phyloP scores from a whole-genome alignment of 1,140 invertebrate genomes.

The Brachionus rotundiformis region DNA sequence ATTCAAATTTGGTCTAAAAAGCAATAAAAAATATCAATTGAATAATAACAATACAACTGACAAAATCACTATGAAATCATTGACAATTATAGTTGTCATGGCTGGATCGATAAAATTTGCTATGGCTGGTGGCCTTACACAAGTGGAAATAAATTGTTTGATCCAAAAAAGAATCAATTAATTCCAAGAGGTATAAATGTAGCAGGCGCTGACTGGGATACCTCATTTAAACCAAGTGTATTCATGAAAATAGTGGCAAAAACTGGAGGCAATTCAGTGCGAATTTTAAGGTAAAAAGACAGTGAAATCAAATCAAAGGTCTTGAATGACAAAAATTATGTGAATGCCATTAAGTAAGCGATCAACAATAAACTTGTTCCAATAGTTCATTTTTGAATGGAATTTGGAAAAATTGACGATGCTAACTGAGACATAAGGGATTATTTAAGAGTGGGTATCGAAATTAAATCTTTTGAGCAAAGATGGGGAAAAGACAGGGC shows the following conservation, averaged over 20 bases:
- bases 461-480: background rate
- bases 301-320: background rate
- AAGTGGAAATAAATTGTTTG: background rate
- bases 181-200: background rate
- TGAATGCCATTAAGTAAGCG: background rate
- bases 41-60: too few relatives aligned
- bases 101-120: background rate
- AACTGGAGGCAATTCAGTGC: background rate
- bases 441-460: background rate
- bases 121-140: background rate
- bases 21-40: too few relatives aligned
- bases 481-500: background rate
- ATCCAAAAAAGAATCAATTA: background rate
- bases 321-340: conserved; percentile 6
- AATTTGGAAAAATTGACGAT: background rate
- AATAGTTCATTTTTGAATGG: background rate
- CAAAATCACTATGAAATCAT: too few relatives aligned
- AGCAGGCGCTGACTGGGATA: background rate
- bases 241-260: background rate
- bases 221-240: background rate
- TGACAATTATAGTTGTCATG: background rate
- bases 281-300: background rate
- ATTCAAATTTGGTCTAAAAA: too few relatives aligned
- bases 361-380: conserved; percentile 1
- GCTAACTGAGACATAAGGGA: background rate